A percentile compares a stretch with the other conserved stretches of the same genome.
Evolutionary conservation across 2,888 invertebrate genomes (phyloP).

Genomic region (Rosalia funebris): DNA sequence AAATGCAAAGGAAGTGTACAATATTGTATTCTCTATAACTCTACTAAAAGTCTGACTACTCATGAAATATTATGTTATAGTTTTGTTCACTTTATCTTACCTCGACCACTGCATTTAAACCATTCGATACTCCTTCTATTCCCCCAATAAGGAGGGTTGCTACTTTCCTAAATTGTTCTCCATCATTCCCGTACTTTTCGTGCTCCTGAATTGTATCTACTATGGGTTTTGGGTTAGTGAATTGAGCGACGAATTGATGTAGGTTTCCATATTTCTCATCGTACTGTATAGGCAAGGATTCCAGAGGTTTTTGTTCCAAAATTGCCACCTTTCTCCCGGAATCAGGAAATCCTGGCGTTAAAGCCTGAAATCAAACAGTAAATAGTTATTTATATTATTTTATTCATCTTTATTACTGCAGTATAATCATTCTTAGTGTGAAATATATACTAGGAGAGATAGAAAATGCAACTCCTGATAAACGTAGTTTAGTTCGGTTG

Average conservation of each 20-base stretch:
- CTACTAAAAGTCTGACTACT: no score
- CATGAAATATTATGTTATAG: no score
- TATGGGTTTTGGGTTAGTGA: conserved; percentile 71
- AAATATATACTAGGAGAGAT: no score
- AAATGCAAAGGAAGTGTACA: no score
- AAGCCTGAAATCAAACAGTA: conserved; percentile 12
- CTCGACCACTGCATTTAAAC: conserved; percentile 56
- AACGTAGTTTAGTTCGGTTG: no score
- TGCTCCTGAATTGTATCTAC: conserved; percentile 80
- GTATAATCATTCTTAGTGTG: no score
- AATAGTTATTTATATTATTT: background rate
- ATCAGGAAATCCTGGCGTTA: conserved; percentile 50
- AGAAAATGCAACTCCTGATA: no score
- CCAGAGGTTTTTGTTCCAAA: conserved; percentile 49
- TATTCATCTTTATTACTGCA: background rate
- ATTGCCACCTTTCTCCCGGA: conserved; percentile 57
- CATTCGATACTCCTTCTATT: conserved; percentile 69
- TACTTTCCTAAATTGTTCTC: conserved; percentile 72
- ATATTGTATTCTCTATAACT: no score
- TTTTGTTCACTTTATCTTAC: conserved; percentile 53
- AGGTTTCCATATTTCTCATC: conserved; percentile 57
- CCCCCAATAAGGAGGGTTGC: conserved; percentile 75
- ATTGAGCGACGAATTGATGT: conserved; percentile 54
- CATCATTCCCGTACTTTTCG: conserved; percentile 83
- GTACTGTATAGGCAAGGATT: conserved; percentile 53